Base-by-base conservation (phyloP, 1,140 invertebrate genomes). In the Ceratosolen fusciceps region DNA sequence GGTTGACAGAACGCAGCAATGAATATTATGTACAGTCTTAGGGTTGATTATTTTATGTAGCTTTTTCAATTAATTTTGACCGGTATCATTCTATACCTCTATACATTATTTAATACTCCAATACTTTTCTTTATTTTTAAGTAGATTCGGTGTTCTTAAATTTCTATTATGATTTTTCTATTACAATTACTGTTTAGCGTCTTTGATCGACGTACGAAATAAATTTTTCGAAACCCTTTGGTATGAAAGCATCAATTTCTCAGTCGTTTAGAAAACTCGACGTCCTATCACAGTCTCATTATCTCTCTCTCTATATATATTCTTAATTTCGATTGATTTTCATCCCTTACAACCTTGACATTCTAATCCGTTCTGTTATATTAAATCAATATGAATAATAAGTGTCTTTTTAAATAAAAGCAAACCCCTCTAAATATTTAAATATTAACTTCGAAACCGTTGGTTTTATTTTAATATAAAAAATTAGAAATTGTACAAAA, bases 241-340 rank as follows among this genome's bases (percentile, higher is more conserved):
- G 58, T 75, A 31, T 62, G 21, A 72, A 54, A 72, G 47, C 19
- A 0, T 71, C 68, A 26, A 72, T 5, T 56, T 39, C 24, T 58
- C 8, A 9, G 21, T 58, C 54, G 49, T 19, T 2, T 37, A 16
- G 12, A 26, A 60, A 19, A 74, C 16, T 26, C 34, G 8, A 58
- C 75, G 67, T 49, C 70, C 68, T 79, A 65, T 79, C 70, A 73
- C 77, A 79, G 77, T 79, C 77, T 79, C 70, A n/a, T 79, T 79
- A 74, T 75, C 67, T 81, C 80, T 81, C 67, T 79, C 77, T 71
- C 49, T 81, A 67, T 65, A 77, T 83, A 24, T 31, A 56, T 78
- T 74, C 75, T 24, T n/a, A n/a, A n/a, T n/a, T n/a, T n/a, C n/a
- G n/a, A n/a, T 75, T 31, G 82, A 62, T 82, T 72, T 82, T 49